A percentile compares a stretch with the other conserved stretches of the same genome.
Evolutionary conservation across 2,797 vertebrate species (phyloP).

Genomic region (Falco novaeseelandiae): DNA sequence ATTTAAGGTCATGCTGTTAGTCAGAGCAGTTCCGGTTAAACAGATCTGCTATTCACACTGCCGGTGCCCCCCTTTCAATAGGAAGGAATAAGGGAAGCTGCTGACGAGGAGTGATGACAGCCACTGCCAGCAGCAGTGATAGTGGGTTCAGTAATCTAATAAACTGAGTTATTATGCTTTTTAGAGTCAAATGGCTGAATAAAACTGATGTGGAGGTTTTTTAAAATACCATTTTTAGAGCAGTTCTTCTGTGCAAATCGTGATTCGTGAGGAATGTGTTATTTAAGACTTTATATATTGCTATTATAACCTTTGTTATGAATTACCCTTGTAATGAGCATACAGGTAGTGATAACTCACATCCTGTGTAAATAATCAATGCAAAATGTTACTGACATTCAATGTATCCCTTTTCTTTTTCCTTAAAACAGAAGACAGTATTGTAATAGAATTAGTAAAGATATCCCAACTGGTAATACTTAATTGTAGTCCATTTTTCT

Average conservation of each 20-base stretch:
- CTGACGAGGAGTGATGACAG: constrained; percentile 57
- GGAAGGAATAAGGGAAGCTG: constrained; percentile 35
- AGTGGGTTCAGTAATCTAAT: background rate
- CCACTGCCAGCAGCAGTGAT: constrained; percentile 21
- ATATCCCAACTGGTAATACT: background rate
- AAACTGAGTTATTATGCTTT: constrained; percentile 4
- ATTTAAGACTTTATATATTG: background rate
- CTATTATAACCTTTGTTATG: background rate
- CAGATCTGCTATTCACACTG: constrained; percentile 33
- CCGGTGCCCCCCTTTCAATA: background rate
- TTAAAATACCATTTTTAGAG: background rate
- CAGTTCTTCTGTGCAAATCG: background rate
- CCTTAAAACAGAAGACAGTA: background rate
- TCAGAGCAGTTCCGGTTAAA: constrained; percentile 22
- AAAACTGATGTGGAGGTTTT: background rate
- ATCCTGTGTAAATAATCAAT: background rate
- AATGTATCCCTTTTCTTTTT: background rate
- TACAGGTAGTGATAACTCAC: background rate
- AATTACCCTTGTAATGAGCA: background rate
- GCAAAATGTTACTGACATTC: background rate
- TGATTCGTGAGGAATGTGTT: background rate
- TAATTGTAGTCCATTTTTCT: background rate
- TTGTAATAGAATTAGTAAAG: background rate
- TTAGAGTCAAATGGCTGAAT: constrained; percentile 8
- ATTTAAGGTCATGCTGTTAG: background rate